A percentile compares a stretch with the other conserved stretches of the same genome.
Conservation (phyloP, 1,140 invertebrate species). For the Vanessa tameamea region DNA sequence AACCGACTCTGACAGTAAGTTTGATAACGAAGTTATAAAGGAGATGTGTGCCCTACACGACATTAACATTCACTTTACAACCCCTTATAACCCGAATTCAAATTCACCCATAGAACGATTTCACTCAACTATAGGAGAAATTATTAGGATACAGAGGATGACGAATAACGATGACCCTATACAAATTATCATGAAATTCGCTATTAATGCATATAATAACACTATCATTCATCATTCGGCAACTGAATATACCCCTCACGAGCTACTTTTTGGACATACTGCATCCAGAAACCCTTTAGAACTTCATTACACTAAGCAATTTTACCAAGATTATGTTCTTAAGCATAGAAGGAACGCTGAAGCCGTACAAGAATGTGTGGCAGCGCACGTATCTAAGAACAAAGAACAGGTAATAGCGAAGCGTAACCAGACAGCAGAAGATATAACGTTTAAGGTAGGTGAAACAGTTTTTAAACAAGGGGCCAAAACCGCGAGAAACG, state of each 20-base stretch:
- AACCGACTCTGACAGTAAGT: conserved; percentile 43
- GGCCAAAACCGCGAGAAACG: conserved; percentile 40
- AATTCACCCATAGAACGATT: conserved; percentile 54
- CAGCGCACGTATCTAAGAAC: conserved; percentile 31
- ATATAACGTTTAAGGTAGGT: conserved; percentile 42
- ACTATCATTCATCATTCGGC: neutral
- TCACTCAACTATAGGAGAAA: conserved; percentile 46
- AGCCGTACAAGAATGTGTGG: conserved; percentile 7
- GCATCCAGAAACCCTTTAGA: conserved; percentile 30
- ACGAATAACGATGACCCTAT: conserved; percentile 31
- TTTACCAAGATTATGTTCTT: conserved; percentile 24
- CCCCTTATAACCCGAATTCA: conserved; percentile 51
- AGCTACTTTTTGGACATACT: conserved; percentile 34
- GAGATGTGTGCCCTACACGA: conserved; percentile 39
- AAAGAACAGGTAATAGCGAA: conserved; percentile 43
- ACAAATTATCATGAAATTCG: neutral
- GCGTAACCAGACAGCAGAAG: conserved; percentile 36
- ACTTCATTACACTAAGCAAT: conserved; percentile 33
- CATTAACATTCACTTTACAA: conserved; percentile 58
- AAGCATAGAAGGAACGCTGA: conserved; percentile 2
- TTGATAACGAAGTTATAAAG: conserved; percentile 43
- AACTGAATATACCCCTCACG: conserved; percentile 19
- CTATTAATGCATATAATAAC: conserved; percentile 3
- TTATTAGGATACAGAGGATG: conserved; percentile 51
- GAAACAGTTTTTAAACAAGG: conserved; percentile 47